Conservation (phyloP, 2,797 vertebrate genomes). For the Momotus momota region DNA sequence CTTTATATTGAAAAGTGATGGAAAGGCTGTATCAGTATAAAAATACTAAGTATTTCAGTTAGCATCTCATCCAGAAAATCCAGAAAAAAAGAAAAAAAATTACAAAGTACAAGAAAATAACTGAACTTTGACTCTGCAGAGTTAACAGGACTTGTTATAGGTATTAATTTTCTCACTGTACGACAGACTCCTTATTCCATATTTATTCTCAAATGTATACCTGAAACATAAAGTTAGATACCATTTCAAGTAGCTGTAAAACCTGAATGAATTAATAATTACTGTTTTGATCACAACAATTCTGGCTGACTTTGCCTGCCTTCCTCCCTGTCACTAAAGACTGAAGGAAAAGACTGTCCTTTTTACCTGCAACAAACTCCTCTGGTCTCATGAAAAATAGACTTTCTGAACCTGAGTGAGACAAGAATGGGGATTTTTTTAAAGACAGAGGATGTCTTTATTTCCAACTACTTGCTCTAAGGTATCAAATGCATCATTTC, state of each 20-base stretch:
- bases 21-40: neutral
- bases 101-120: neutral
- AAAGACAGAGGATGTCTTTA: neutral
- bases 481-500: neutral
- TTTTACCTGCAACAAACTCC: neutral
- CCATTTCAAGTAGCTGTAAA: neutral
- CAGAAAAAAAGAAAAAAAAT: neutral
- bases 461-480: neutral
- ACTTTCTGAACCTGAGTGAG: neutral
- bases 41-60: neutral
- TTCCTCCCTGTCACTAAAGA: neutral
- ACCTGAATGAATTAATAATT: neutral
- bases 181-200: neutral
- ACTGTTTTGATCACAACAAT: neutral
- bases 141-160: neutral
- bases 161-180: neutral
- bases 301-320: neutral
- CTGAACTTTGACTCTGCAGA: neutral
- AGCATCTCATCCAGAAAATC: neutral
- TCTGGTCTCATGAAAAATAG: neutral
- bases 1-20: neutral
- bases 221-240: neutral
- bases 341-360: neutral
- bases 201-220: neutral
- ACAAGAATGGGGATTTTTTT: fast-evolving